These are phyloP conservation scores for Drosophila falleni DNA, from an alignment of 2,888 invertebrate species.

Conservation along the genomic window DNA sequence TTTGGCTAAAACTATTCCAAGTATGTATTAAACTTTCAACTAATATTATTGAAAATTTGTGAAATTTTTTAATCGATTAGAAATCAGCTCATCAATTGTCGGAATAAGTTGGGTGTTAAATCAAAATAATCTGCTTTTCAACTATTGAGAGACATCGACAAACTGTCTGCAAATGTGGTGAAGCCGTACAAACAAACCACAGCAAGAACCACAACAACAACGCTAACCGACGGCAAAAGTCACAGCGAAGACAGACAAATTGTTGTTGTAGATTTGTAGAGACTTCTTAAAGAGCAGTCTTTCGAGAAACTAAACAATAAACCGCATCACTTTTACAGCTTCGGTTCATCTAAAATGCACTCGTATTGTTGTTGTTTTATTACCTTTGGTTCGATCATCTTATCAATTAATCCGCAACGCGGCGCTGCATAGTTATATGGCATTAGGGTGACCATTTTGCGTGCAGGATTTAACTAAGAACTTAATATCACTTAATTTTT, in stretches of 20 bases:
- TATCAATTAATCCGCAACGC: slow-evolving; percentile 86
- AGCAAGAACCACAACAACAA: slow-evolving; percentile 29
- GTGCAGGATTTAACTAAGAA: slow-evolving; percentile 33
- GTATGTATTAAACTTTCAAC: neutral
- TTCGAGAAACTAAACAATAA: slow-evolving; percentile 20
- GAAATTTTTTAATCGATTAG: neutral
- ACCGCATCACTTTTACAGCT: slow-evolving; percentile 68
- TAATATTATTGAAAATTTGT: neutral
- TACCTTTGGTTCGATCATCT: slow-evolving; percentile 86
- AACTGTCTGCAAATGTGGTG: slow-evolving; percentile 25
- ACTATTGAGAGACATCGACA: slow-evolving; percentile 10
- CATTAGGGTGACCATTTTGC: slow-evolving; percentile 85
- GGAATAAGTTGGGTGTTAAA: neutral
- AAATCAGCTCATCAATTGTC: slow-evolving; percentile 4
- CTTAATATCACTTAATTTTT: slow-evolving; percentile 22
- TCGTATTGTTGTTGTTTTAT: slow-evolving; percentile 28
- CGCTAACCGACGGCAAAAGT: slow-evolving; percentile 51
- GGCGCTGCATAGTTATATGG: slow-evolving; percentile 85
- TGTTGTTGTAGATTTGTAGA: slow-evolving; percentile 24
- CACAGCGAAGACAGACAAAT: slow-evolving; percentile 23
- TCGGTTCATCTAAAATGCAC: slow-evolving; percentile 34
- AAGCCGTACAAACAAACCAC: slow-evolving; percentile 53
- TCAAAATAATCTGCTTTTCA: neutral
- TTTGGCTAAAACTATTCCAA: neutral
- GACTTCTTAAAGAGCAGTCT: slow-evolving; percentile 12